A percentile compares a stretch with the other conserved stretches of the same genome.
These are phyloP conservation scores for Eurystomus gularis DNA, from an alignment of 2,113 vertebrate genomes.

Conservation along the genomic window DNA sequence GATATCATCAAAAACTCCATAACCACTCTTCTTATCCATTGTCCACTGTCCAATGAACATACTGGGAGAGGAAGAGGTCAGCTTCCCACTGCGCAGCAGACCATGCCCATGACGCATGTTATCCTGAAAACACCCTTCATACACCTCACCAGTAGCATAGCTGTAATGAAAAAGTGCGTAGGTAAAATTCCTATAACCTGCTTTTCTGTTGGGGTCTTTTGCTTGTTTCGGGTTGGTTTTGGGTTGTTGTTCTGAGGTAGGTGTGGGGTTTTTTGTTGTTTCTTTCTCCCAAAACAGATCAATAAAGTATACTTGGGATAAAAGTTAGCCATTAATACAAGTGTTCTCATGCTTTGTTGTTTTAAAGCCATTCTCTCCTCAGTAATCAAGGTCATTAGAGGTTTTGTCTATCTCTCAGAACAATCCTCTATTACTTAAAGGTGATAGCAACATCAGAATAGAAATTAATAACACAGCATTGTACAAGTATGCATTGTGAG, in stretches of 20 bases:
- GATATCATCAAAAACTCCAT: constrained; percentile 97
- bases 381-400: background rate
- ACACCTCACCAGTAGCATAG: constrained; percentile 91
- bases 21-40: constrained; percentile 93
- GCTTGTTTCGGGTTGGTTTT: background rate
- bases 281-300: background rate
- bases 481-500: background rate
- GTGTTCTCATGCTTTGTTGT: background rate
- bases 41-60: constrained; percentile 98
- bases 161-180: constrained; percentile 57
- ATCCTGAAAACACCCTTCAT: constrained; percentile 93
- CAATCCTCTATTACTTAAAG: background rate
- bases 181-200: background rate
- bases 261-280: background rate
- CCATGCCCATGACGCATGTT: constrained; percentile 94
- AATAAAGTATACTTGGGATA: background rate
- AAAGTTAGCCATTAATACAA: background rate
- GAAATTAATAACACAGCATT: background rate
- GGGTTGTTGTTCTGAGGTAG: background rate
- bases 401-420: background rate
- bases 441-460: background rate
- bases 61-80: constrained; percentile 92
- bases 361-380: background rate
- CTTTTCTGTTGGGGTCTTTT: rapidly evolving
- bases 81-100: constrained; percentile 91